phyloP scores from a whole-genome alignment of 1,140 invertebrate species.

The Penaeus chinensis region DNA sequence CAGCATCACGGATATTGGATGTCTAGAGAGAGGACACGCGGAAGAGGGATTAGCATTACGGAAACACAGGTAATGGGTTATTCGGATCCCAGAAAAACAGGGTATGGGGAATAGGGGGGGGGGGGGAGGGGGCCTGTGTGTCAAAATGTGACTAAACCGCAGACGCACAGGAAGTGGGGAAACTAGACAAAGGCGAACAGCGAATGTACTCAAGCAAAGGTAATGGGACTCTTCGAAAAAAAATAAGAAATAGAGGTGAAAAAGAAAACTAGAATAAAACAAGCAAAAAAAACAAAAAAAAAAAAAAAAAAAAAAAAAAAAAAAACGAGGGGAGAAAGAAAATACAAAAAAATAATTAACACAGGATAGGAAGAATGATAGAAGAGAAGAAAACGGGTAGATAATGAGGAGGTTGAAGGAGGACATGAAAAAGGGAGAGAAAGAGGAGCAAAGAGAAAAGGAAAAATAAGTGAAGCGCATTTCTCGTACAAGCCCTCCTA shows the following conservation, averaged over 20 bases:
- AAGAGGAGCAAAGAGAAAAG: background rate
- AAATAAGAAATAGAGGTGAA: background rate
- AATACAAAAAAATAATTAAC: background rate
- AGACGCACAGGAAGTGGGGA: background rate
- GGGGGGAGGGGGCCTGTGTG: background rate
- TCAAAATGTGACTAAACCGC: background rate
- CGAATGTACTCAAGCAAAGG: background rate
- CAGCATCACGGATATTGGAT: background rate
- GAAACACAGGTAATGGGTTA: too few species aligned
- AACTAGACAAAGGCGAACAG: background rate
- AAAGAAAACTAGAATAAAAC: background rate
- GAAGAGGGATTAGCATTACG: background rate
- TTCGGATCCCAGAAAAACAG: too few species aligned
- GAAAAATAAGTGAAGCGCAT: background rate
- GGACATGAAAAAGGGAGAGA: background rate
- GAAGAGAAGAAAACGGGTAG: background rate
- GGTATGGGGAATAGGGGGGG: background rate
- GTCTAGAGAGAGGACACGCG: constrained; percentile 2
- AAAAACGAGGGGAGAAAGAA: background rate
- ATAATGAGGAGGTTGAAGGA: background rate
- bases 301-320: background rate
- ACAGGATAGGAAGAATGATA: background rate
- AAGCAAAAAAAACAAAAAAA: background rate
- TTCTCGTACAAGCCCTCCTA: background rate
- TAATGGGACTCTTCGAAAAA: background rate